Conservation (phyloP, 2,888 invertebrate genomes). For the Listrodromus nycthemerus region DNA sequence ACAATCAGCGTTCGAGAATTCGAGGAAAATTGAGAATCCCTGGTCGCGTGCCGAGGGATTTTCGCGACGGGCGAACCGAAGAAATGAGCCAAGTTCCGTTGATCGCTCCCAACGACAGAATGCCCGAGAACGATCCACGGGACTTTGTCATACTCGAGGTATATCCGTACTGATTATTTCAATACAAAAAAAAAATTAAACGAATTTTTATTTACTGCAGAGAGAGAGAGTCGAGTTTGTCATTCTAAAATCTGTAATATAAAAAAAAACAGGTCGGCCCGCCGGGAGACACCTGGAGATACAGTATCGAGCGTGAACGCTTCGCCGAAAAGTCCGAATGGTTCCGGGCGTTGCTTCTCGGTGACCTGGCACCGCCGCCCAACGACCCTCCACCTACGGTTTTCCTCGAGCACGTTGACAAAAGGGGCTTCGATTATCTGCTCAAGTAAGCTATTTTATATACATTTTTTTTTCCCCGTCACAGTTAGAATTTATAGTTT, state of each 20-base stretch:
- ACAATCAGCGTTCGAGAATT: constrained; percentile 65
- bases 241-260: constrained; percentile 8
- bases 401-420: constrained; percentile 87
- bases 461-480: not conserved
- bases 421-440: constrained; percentile 89
- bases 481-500: not conserved
- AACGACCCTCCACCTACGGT: constrained; percentile 84
- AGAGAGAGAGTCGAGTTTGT: not conserved
- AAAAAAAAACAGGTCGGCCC: constrained; percentile 86
- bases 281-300: constrained; percentile 88
- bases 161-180: not conserved
- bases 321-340: constrained; percentile 88
- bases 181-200: constrained; percentile 3
- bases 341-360: constrained; percentile 87
- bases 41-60: constrained; percentile 54
- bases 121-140: constrained; percentile 59
- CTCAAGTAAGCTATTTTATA: constrained; percentile 84
- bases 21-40: constrained; percentile 56
- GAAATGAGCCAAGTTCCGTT: constrained; percentile 76
- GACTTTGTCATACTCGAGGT: constrained; percentile 79
- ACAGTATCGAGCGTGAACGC: constrained; percentile 89
- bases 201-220: not conserved
- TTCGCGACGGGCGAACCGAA: constrained; percentile 51
- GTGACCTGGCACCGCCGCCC: constrained; percentile 82
- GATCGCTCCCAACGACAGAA: constrained; percentile 63